Base-by-base conservation (phyloP, 2,888 invertebrate genomes). In the Flexamia atlantica region DNA sequence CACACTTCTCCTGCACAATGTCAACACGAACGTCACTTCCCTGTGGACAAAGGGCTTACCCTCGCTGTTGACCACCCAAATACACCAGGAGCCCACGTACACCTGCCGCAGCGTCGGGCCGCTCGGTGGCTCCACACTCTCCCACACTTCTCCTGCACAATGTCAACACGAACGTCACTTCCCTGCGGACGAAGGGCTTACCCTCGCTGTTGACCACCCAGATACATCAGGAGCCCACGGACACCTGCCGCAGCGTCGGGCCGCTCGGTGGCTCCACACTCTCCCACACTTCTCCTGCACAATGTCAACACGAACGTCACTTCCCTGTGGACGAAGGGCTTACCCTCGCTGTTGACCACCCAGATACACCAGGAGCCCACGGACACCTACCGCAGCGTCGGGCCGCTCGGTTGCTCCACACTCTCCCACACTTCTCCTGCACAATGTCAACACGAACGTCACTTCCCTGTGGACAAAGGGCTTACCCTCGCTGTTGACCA, bases 181-280 rank as follows among this genome's bases (percentile, higher is more conserved):
- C 96, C 84, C 94, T 94, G 82, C 98, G 93, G 10, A 97, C 94
- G 87, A 95, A 95, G 83, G 98, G 90, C 83, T 93, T 92, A 40
- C 95, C 95, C 86, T 92, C 93, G 28, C 93, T 92, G 87, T 97
- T 96, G 36, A 97, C 90, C 0, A 95, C 96, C 97, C 97, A 97
- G 9, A 97, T 95, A 0, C 95, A 93, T 30, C 92, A 91, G 32
- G 91, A 90, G 1, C 96, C 96, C 20, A 95, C 94, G 0, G 96
- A 95, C 36, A 97, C 93, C 88, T 94, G 93, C 89, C 95, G 96
- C 72, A 97, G 92, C 82, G 94, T 93, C 14, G 92, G 92, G 14
- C 92, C 92, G 46, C 92, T 91, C 0, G 95, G 93, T 0, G 94
- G 93, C 89, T 97, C 97, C 83, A 98, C 94, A 85, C 94, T 92